These are phyloP conservation scores for Brachionus rotundiformis DNA, from an alignment of 1,140 invertebrate species.

Conservation along the genomic window DNA sequence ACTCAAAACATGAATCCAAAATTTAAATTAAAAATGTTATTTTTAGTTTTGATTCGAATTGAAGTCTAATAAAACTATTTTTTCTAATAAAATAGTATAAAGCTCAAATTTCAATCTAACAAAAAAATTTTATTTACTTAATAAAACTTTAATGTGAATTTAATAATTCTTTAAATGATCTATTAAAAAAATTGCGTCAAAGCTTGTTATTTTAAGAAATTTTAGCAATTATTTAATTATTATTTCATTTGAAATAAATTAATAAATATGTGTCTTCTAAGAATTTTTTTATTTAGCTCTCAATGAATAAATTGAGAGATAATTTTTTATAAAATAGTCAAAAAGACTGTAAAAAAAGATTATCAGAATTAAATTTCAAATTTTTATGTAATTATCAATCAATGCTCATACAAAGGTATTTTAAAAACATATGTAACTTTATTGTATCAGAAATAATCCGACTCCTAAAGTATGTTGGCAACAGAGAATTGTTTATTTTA, in stretches of 20 bases:
- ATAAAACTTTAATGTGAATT: not conserved
- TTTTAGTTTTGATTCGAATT: too few species aligned
- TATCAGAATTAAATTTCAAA: not conserved
- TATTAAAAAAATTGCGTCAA: not conserved
- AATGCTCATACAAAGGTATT: not conserved
- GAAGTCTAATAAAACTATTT: too few species aligned
- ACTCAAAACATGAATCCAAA: too few species aligned
- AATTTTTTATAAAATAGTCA: not conserved
- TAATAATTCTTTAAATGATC: not conserved
- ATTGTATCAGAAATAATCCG: not conserved
- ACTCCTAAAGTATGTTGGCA: not conserved
- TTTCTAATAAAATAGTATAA: not conserved
- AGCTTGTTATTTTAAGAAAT: not conserved
- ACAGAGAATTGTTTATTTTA: not conserved
- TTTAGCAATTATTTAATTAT: too few species aligned
- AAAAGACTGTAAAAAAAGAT: not conserved
- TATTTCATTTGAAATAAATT: too few species aligned
- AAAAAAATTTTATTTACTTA: not conserved
- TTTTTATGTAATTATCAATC: not conserved
- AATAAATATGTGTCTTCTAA: too few species aligned
- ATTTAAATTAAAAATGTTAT: too few species aligned
- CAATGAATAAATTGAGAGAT: too few species aligned
- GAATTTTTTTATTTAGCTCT: too few species aligned
- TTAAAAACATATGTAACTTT: too few species aligned
- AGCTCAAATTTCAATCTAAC: not conserved